Evolutionary conservation across 2,797 vertebrate genomes (phyloP).

Genomic region (Sylvilagus floridanus): DNA sequence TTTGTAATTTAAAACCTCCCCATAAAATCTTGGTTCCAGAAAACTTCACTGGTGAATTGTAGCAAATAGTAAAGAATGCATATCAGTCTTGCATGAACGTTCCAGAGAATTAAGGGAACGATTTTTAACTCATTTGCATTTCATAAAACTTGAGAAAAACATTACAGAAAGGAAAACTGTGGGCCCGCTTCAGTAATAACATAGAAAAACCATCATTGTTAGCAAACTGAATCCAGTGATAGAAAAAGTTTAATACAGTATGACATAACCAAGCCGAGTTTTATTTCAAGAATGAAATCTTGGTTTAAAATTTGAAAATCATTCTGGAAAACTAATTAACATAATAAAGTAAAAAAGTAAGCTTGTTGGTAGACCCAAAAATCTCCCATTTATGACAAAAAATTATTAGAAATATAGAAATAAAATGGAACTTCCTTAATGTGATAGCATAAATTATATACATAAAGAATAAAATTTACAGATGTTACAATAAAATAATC

Average conservation of each 20-base stretch:
- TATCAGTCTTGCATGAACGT: not conserved
- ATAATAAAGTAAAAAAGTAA: not conserved
- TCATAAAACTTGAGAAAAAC: constrained; percentile 30
- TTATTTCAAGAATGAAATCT: not conserved
- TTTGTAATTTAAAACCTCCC: constrained; percentile 34
- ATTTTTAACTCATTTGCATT: constrained; percentile 1
- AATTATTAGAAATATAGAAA: not conserved
- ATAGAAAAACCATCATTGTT: not conserved
- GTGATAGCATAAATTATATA: not conserved
- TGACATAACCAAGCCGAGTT: not conserved
- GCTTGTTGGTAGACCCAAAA: not conserved
- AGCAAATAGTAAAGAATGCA: constrained; percentile 15
- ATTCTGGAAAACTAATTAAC: not conserved
- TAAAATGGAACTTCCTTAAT: not conserved
- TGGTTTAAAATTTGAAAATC: constrained; percentile 44
- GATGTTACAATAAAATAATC: not conserved
- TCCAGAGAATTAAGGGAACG: constrained; percentile 1
- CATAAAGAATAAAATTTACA: not conserved
- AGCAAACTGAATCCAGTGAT: not conserved
- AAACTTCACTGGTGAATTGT: constrained; percentile 5
- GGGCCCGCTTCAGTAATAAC: not conserved
- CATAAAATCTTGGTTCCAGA: not conserved
- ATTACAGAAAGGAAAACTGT: constrained; percentile 1
- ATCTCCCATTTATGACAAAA: not conserved
- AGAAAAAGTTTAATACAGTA: not conserved